Conservation (phyloP, 2,888 invertebrate species). For the Buathra laborator region DNA sequence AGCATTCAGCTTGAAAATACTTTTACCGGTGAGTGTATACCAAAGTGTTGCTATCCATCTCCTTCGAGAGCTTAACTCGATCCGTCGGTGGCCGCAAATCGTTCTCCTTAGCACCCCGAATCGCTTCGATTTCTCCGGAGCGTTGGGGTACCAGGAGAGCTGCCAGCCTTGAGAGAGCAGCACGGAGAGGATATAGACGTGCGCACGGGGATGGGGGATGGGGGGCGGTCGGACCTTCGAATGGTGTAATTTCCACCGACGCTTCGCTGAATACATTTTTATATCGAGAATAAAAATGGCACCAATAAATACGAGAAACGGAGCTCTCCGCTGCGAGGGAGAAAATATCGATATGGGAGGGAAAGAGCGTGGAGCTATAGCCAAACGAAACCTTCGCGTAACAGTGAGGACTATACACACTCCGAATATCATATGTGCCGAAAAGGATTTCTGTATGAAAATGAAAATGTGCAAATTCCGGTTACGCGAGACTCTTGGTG, state of each 20-base stretch:
- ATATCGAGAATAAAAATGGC: slow-evolving; percentile 75
- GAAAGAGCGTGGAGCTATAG: slow-evolving; percentile 14
- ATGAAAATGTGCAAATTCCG: slow-evolving; percentile 40
- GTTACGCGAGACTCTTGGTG: slow-evolving; percentile 45
- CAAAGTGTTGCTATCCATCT: slow-evolving; percentile 66
- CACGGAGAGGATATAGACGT: slow-evolving; percentile 15
- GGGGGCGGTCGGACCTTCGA: slow-evolving; percentile 54
- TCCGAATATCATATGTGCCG: not conserved
- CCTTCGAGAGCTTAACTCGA: slow-evolving; percentile 69
- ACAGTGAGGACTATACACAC: slow-evolving; percentile 36
- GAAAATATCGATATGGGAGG: slow-evolving; percentile 50
- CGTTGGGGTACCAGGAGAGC: slow-evolving; percentile 35
- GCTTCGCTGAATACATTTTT: slow-evolving; percentile 75
- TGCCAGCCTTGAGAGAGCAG: slow-evolving; percentile 20
- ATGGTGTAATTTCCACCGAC: slow-evolving; percentile 74
- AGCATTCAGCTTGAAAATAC: slow-evolving; percentile 48
- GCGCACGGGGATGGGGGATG: not conserved
- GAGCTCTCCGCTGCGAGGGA: slow-evolving; percentile 61
- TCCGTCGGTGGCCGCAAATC: slow-evolving; percentile 69
- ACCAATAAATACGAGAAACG: slow-evolving; percentile 75
- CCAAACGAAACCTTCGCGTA: slow-evolving; percentile 36
- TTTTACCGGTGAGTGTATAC: slow-evolving; percentile 58
- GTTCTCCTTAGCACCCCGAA: slow-evolving; percentile 69
- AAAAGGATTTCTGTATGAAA: slow-evolving; percentile 10
- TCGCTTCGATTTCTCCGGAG: slow-evolving; percentile 66